Conservation (phyloP, 2,113 vertebrate species). For the Laterallus jamaicensis region DNA sequence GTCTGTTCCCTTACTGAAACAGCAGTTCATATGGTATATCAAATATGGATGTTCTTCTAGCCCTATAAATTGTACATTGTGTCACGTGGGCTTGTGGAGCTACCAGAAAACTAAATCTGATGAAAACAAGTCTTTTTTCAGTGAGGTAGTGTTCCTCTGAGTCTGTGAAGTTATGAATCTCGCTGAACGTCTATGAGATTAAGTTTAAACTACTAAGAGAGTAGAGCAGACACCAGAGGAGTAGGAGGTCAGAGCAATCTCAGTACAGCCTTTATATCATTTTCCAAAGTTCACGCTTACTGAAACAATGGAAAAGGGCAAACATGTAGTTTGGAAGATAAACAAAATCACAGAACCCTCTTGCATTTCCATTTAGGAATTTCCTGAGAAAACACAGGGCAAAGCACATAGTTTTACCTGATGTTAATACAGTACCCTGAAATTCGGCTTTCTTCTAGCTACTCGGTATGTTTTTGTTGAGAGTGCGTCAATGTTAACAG, state of each 20-base stretch:
- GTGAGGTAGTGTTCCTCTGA: background rate
- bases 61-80: background rate
- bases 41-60: background rate
- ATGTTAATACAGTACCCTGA: background rate
- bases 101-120: background rate
- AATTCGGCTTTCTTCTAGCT: background rate
- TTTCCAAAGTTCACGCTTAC: background rate
- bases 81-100: background rate
- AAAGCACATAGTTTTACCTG: background rate
- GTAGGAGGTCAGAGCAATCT: background rate
- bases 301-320: background rate
- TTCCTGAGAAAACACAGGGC: background rate
- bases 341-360: background rate
- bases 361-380: background rate
- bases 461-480: background rate
- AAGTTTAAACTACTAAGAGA: background rate
- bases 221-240: background rate
- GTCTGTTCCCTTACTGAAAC: background rate
- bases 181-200: background rate
- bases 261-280: background rate
- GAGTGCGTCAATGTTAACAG: background rate
- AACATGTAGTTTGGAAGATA: background rate
- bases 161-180: background rate
- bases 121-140: background rate
- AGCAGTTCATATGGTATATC: rapidly evolving